Evolutionary conservation across 2,797 vertebrate species (phyloP), one percentile per base, ranked within the genome.

Genomic region (Thamnophis elegans): DNA sequence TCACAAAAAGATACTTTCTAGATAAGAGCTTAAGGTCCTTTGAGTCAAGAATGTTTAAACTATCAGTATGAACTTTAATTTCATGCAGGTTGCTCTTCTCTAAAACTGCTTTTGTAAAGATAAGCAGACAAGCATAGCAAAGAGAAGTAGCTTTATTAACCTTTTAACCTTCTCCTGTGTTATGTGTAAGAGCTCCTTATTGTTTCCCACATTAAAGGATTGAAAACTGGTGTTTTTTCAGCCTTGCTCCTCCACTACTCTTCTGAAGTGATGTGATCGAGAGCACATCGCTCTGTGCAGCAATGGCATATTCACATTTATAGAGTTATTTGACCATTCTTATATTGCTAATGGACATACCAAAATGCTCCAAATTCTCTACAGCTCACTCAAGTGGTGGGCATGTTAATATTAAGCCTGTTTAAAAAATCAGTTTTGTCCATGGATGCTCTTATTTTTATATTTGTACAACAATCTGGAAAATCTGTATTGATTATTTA

Each of bases 21-120:
- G 62, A 78, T 89, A 91, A 88, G 16, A 85, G 4, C 51, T 53
- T 32, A 82, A 25, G 36, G 25, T 88, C 55, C 96, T 96, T 96
- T 56, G 47, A 91, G 47, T 88, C 36, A 97, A 96, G 93, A 91
- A 96, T 96, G 92, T 96, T 96, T 95, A 68, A 95, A 95, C 95
- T 96, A 95, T 95, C 93, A 92, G 94, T 96, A 95, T 93, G 91
- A 89, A 92, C 93, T 88, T 93, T 95, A 95, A 95, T 93, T 92
- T 62, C 90, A 88, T 56, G 94, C 92, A 94, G 93, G 95, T 94
- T 96, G 94, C 95, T 95, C 88, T 8, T 53, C 16, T 82, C 55
- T 14, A 54, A 91, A 93, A 65, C n/a, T 54, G 47, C 47, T 58
- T 91, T 54, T 91, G 94, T 94, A 96, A 92, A 89, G 89, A 88